Evolutionary conservation across 2,113 vertebrate species (phyloP), one percentile per base, ranked within the genome.

Genomic region (Rhadina sibilatrix): DNA sequence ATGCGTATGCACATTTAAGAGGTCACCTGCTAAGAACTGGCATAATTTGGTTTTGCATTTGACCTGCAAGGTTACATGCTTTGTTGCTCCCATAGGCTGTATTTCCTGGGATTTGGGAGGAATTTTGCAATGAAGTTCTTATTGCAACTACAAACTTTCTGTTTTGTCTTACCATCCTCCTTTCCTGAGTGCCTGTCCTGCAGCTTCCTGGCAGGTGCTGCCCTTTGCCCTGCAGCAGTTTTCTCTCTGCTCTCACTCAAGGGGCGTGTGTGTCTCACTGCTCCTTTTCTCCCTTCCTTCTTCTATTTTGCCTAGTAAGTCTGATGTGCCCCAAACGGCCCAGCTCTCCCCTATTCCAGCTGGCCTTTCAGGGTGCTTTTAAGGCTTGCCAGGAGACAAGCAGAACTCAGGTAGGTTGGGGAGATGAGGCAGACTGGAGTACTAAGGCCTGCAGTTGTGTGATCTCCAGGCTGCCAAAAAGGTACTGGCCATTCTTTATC

Each of bases 141-240:
- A 20, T 5, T 90, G 75, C 1, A 11, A 61, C 46, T 59, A 38
- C 70, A 70, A 70, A 80, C 33, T 86, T 74, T 42, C 47, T 38
- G 18, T 30, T 37, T 37, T 27, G 12, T 42, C 54, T 77, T 54
- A 37, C 38, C 71, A 52, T 23, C 10, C 33, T 79, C 46, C 59
- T 72, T 86, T 42, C 33, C 71, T 7, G 2, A 12, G 10, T 7
- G 9, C 1, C 1, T 52, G 37, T 68, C 57, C 53, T 0, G 0
- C 57, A 54, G 78, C 57, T 33, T 50, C 50, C 30, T 49, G 68
- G 78, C 60, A 74, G 56, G 52, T 33, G 37, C 42, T 82, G 31
- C 59, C 37, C 38, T 87, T 63, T 19, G 63, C 35, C 33, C 28
- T 66, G 7, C 19, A 42, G 64, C 64, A 78, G 22, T 42, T 31